Base-by-base conservation (phyloP, 37 sponge, comb jelly and placozoan genomes). In the Tethya wilhelma region DNA sequence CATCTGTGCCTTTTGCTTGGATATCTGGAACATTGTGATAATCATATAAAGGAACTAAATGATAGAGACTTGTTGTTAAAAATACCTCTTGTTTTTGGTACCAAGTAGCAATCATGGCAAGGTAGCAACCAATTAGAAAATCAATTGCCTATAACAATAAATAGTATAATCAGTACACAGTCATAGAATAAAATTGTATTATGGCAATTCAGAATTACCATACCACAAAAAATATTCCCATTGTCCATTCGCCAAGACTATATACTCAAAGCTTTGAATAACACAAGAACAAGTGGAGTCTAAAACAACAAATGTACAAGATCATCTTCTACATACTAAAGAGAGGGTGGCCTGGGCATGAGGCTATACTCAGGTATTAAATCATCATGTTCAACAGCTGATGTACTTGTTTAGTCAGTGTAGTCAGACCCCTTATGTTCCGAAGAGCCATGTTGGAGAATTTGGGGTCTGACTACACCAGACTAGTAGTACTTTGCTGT, bases 151-250 rank as follows among this genome's bases (percentile, higher is more conserved):
- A 63, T 0, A 69, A 1, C 37, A 42, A 29, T 44, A 22, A 31
- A 76, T 40, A 30, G 33, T 56, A 45, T 20, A 11, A 38, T 9
- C 39, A 11, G 38, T 33, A 67, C 40, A 34, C 7, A 37, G 69
- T 8, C 30, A 26, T 9, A 28, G 19, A 28, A 26, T 62, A n/a
- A n/a, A n/a, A n/a, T n/a, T n/a, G n/a, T n/a, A n/a, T n/a, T n/a
- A n/a, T n/a, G n/a, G n/a, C n/a, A n/a, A n/a, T n/a, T n/a, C n/a
- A n/a, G n/a, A n/a, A 38, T 67, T 31, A 38, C 65, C 90, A 77
- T 53, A 93, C 94, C 53, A 90, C 67, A 81, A 85, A 93, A n/a
- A 89, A 77, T 3, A 81, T 29, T 39, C 79, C 83, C 32, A 76
- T 81, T 62, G 80, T 60, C 62, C 44, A 68, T 7, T 73, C 78